phyloP scores from a whole-genome alignment of 2,797 vertebrate species.

The Acanthopagrus latus region DNA sequence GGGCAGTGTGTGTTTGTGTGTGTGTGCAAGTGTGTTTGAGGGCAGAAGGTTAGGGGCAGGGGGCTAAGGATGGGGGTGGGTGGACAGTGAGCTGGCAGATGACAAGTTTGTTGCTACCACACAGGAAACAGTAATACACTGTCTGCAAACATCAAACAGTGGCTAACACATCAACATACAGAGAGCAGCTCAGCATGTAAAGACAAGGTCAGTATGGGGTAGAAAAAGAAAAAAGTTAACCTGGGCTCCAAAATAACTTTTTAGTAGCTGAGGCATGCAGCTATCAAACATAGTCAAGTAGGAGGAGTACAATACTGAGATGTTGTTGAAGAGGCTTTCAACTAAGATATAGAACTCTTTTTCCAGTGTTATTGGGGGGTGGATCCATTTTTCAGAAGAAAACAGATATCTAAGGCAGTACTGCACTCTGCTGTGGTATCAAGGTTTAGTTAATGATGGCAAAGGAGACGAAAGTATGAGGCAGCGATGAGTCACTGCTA shows the following conservation, averaged over 20 bases:
- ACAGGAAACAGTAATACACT: constrained; percentile 41
- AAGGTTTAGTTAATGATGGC: neutral
- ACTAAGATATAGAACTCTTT: neutral
- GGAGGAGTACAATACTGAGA: neutral
- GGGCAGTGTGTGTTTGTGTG: constrained; percentile 79
- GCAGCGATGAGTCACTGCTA: neutral
- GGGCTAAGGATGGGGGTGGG: constrained; percentile 77
- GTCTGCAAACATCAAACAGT: constrained; percentile 37
- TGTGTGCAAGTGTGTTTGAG: constrained; percentile 66
- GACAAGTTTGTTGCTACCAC: constrained; percentile 61
- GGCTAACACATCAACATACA: neutral
- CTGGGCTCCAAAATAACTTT: neutral
- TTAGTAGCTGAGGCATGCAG: neutral
- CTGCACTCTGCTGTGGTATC: neutral
- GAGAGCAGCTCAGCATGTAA: neutral
- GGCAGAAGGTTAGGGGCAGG: constrained; percentile 83
- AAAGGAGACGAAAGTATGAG: neutral
- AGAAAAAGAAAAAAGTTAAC: neutral
- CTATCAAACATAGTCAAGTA: neutral
- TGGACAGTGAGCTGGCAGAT: constrained; percentile 74
- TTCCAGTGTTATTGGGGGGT: neutral
- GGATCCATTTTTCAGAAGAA: neutral
- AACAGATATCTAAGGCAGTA: neutral
- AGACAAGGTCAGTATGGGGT: constrained; percentile 14
- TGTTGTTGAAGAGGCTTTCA: neutral